Evolutionary conservation across 2,797 vertebrate species (phyloP).

Genomic region (Furcifer pardalis): DNA sequence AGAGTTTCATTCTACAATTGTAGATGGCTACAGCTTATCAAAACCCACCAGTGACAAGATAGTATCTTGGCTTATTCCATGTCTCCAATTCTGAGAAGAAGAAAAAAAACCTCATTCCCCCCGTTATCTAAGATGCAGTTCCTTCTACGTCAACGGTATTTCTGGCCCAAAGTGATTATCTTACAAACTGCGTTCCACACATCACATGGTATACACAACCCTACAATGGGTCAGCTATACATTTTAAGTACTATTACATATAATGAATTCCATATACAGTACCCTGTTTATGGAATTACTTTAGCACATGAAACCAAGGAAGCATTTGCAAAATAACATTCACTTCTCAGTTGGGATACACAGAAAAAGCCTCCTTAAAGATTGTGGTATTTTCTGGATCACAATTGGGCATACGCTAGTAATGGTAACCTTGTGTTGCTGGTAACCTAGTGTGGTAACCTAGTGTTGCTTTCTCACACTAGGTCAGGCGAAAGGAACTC

Average conservation of each 20-base stretch:
- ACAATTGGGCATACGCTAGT: too few species aligned
- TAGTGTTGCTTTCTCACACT: too few species aligned
- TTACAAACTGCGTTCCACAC: background rate
- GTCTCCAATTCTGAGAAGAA: background rate
- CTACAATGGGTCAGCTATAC: background rate
- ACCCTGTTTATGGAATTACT: background rate
- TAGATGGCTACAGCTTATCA: background rate
- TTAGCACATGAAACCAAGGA: background rate
- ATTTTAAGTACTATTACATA: background rate
- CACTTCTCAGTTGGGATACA: too few species aligned
- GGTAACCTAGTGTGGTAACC: too few species aligned
- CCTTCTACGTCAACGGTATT: conserved; percentile 17
- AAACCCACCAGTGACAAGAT: background rate
- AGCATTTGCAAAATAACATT: background rate
- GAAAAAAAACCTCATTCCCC: background rate
- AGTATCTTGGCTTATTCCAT: background rate
- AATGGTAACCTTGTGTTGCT: too few species aligned
- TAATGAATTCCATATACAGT: too few species aligned
- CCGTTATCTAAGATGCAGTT: conserved; percentile 1
- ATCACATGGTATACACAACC: background rate
- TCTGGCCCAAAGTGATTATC: conserved; percentile 22
- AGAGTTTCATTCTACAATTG: background rate
- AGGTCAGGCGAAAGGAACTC: too few species aligned
- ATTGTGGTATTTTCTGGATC: too few species aligned
- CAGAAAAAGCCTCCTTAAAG: too few species aligned